Evolutionary conservation across 2,888 invertebrate species (phyloP), one percentile per base, ranked within the genome.

Genomic region (Dynastes hyllus): DNA sequence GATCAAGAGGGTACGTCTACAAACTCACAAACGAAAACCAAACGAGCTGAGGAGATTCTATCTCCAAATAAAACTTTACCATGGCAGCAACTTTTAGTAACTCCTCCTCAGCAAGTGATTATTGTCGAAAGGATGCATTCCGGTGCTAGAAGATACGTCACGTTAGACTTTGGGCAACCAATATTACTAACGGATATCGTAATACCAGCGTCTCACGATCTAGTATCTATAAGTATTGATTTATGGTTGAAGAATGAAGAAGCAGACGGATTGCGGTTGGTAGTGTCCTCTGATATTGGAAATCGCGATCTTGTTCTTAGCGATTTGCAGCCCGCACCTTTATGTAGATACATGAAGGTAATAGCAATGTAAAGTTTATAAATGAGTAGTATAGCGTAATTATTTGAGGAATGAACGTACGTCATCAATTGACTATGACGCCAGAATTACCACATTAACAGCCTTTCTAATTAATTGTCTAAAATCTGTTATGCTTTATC

Each of bases 101-200:
- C 94, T 80, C 95, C 96, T 66, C 95, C 96, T 37, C 95, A 96
- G 82, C 96, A 96, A 81, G 91, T 95, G 83, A 92, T 98, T 80
- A 95, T 97, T 22, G 96, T 98, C 65, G 97, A 98, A 87, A 91
- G 97, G 79, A 97, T 98, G 95, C 96, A 97, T 89, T 96, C 97
- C 0, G 96, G 97, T 77, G 97, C 97, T 0, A 91, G 97, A n/a
- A 92, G 97, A 78, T 97, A 95, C 90, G 96, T 97, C 78, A 95
- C 96, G 11, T 90, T 98, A 51, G 98, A 98, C 90, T 97, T 98
- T 88, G 97, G 97, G 2, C 94, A 95, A 83, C 93, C 95, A 0
- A 92, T 97, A 76, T 90, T 96, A 1, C 91, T 98, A 55, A 98
- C 97, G 0, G 98, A 98, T 88, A 90, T 97, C 83, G 92, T 94